Base-by-base conservation (phyloP, 2,888 invertebrate genomes). In the Byasa hedistus region DNA sequence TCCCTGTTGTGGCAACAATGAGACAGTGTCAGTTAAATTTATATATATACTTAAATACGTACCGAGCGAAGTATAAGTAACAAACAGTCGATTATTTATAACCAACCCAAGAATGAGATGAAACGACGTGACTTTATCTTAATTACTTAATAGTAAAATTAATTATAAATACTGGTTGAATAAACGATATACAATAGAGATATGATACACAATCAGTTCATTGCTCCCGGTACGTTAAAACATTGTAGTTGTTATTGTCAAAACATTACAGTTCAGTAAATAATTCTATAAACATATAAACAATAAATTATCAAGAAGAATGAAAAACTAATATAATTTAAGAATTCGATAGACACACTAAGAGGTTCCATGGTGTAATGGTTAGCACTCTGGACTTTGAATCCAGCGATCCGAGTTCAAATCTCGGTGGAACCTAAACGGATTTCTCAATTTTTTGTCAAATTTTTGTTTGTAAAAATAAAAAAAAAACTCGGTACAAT, bases 401-500 rank as follows among this genome's bases (percentile, higher is more conserved):
- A 95, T 95, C 95, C 94, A 95, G 95, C 94, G 94, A 95, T 95
- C 95, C 94, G 95, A 95, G 95, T 95, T 95, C 95, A 94, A 95
- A 94, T 95, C 95, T 95, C 95, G 94, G 95, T 94, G 94, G 94
- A 93, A 94, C 94, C 94, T 91, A 78, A 10, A 19, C 19, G n/a
- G 52, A 44, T 10, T 67, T 51, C 44, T 61, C 61, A 3, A 10
- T 22, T 22, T 54, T 54, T 22, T 54, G 22, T 2, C 2, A 22
- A 22, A 22, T 54, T 54, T 22, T 10, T 7, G n/a, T n/a, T 54
- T 22, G 22, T 22, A 2, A 54, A 54, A 54, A 12, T 22, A 22
- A 54, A 7, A n/a, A 19, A 15, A 44, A 17, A 17, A n/a, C n/a
- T n/a, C n/a, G n/a, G n/a, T n/a, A n/a, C n/a, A n/a, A n/a, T n/a